Conservation (phyloP, 2,113 vertebrate genomes). For the Varanus salvator region DNA sequence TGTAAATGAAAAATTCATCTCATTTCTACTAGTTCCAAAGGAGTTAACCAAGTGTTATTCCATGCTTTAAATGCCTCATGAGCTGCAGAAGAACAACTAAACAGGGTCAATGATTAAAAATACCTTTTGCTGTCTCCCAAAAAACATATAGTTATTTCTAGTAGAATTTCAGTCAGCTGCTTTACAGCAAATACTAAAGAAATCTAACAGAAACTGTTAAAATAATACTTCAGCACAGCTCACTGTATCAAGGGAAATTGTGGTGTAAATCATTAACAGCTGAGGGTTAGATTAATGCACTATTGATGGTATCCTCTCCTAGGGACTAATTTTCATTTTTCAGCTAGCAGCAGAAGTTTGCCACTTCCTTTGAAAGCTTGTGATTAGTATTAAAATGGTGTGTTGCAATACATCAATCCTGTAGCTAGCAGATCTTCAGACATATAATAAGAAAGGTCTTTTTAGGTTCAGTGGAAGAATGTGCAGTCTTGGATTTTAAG, state of each 20-base stretch:
- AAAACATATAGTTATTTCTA: slow-evolving; percentile 31
- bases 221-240: slow-evolving; percentile 74
- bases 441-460: slow-evolving; percentile 56
- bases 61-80: not conserved
- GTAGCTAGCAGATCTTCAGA: slow-evolving; percentile 60
- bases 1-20: not conserved
- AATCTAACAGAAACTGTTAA: slow-evolving; percentile 72
- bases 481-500: slow-evolving; percentile 52
- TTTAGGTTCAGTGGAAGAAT: slow-evolving; percentile 63
- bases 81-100: not conserved
- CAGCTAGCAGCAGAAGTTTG: slow-evolving; percentile 68
- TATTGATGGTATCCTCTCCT: slow-evolving; percentile 74
- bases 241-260: slow-evolving; percentile 71
- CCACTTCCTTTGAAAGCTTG: slow-evolving; percentile 70
- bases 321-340: slow-evolving; percentile 80
- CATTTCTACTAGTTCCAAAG: not conserved
- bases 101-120: slow-evolving; percentile 33
- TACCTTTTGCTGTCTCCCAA: not conserved
- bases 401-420: slow-evolving; percentile 52
- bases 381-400: slow-evolving; percentile 63
- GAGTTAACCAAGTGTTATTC: not conserved
- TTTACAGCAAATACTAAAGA: slow-evolving; percentile 54
- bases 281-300: slow-evolving; percentile 79
- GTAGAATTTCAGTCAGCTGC: slow-evolving; percentile 29
- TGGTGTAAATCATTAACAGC: slow-evolving; percentile 81